Evolutionary conservation across 2,888 invertebrate genomes (phyloP), one percentile per base, ranked within the genome.

Genomic region (Adela reaumurella): DNA sequence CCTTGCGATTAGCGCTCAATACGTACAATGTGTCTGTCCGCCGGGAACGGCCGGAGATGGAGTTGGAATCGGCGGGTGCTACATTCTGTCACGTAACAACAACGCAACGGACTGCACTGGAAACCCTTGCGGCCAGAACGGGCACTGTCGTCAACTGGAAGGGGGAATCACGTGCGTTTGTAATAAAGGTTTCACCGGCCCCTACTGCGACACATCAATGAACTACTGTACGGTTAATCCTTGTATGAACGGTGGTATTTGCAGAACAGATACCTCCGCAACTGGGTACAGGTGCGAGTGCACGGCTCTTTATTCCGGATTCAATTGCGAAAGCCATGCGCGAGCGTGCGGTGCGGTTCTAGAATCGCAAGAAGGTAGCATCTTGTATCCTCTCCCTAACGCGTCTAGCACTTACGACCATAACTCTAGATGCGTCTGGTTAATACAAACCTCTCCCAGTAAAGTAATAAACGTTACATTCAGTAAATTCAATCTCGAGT

Each of bases 391-490:
- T 16, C 35, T 8, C 14, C 61, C 68, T 44, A 59, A 53, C 11
- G 62, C 72, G 20, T 77, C 72, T 52, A 65, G 71, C 3, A 68
- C 68, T 1, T 90, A 89, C 59, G 78, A 73, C 44, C 82, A 85
- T 58, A 83, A 84, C 55, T 65, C 84, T 3, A 87, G 85, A 60
- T 96, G 95, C 63, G 89, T 88, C 10, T 95, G 94, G 93, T 79
- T 86, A 1, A 88, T 95, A 51, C 76, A 81, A 47, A 88, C 90
- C 0, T 82, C 42, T 1, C 80, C 84, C 47, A 73, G 79, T 24
- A 81, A 88, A 77, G 89, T 94, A 8, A 65, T 96, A 19, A 90
- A 90, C 62, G 74, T 95, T 0, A 91, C 89, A 0, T 94, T 96
- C 65, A 83, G 80, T 10, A 79, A 80, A 57, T 94, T 96, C 62